phyloP scores from a whole-genome alignment of 2,888 invertebrate genomes.

The Erpobdella octoculata region DNA sequence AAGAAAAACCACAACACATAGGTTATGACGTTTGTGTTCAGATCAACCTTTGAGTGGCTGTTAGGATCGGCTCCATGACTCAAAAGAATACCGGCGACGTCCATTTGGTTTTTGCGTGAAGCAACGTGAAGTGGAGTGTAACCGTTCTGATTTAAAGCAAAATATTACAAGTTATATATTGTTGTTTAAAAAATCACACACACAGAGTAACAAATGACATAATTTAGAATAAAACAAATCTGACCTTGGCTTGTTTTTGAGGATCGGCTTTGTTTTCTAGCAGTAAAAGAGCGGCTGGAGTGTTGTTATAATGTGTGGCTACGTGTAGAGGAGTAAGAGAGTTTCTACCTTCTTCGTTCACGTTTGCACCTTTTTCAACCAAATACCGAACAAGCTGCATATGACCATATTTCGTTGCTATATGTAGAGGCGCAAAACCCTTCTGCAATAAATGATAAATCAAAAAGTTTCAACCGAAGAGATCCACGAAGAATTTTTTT shows the following conservation, averaged over 20 bases:
- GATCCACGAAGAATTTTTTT: too few species aligned
- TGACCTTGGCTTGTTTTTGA: slow-evolving; percentile 56
- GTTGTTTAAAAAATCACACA: neutral
- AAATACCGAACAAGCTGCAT: slow-evolving; percentile 89
- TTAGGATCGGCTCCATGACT: slow-evolving; percentile 22
- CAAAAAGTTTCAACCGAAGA: too few species aligned
- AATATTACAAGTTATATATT: neutral
- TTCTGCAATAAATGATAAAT: too few species aligned
- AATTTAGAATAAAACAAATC: too few species aligned
- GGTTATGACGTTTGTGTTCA: too few species aligned
- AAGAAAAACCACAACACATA: too few species aligned
- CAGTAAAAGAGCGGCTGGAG: slow-evolving; percentile 77
- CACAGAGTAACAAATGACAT: too few species aligned
- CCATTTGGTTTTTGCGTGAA: slow-evolving; percentile 24
- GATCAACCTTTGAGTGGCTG: slow-evolving; percentile 26
- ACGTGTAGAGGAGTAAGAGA: slow-evolving; percentile 92
- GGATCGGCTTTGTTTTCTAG: slow-evolving; percentile 75
- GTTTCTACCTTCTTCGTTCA: slow-evolving; percentile 86
- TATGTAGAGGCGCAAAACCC: slow-evolving; percentile 87
- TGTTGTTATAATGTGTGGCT: slow-evolving; percentile 85
- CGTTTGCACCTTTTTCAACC: slow-evolving; percentile 82
- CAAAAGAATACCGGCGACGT: slow-evolving; percentile 27
- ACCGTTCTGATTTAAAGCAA: slow-evolving; percentile 33
- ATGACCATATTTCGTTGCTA: slow-evolving; percentile 87
- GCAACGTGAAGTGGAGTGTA: slow-evolving; percentile 32